A percentile compares a stretch with the other conserved stretches of the same genome.
Conservation (phyloP, 2,113 vertebrate genomes). For the Oreochromis aureus region DNA sequence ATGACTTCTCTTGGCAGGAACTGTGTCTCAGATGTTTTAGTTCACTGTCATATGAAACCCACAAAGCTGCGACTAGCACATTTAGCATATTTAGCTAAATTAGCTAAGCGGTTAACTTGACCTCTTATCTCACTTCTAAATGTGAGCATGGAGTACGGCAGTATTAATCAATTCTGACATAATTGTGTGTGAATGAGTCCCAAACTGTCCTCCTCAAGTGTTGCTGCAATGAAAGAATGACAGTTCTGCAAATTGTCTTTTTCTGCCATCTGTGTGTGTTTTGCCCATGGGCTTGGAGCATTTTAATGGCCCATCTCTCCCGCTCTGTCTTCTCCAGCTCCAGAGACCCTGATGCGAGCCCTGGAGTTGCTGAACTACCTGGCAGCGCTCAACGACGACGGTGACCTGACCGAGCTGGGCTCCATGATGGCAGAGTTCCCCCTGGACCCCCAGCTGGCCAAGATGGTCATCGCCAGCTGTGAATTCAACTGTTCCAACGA, state of each 20-base stretch:
- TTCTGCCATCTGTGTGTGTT: neutral
- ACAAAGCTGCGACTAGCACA: neutral
- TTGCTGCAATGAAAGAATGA: neutral
- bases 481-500: constrained; percentile 99
- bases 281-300: constrained; percentile 2
- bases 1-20: neutral
- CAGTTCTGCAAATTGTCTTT: neutral
- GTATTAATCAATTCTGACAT: neutral
- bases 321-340: constrained; percentile 73
- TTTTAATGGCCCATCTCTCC: neutral
- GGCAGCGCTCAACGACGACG: constrained; percentile 93
- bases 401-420: constrained; percentile 93
- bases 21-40: neutral
- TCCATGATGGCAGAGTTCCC: constrained; percentile 99
- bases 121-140: neutral
- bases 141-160: neutral
- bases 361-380: constrained; percentile 95
- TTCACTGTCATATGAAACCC: neutral
- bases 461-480: constrained; percentile 99
- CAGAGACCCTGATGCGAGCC: constrained; percentile 96
- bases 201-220: neutral
- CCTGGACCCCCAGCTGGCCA: constrained; percentile 93
- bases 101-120: neutral
- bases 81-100: neutral
- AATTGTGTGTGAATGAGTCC: neutral